Evolutionary conservation across 2,797 vertebrate species (phyloP).

Genomic region (Coreius guichenoti): DNA sequence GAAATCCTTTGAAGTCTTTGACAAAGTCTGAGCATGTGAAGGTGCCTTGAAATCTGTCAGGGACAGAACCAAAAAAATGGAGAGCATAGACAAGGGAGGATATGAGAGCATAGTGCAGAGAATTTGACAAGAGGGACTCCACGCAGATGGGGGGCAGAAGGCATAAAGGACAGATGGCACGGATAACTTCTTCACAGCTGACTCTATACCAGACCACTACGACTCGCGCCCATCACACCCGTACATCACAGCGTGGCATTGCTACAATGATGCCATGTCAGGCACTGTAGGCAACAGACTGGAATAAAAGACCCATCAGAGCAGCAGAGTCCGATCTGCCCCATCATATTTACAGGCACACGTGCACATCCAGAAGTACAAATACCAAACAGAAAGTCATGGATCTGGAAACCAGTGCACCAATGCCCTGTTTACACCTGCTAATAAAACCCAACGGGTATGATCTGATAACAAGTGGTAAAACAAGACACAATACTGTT

Average conservation of each 20-base stretch:
- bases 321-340: conserved; percentile 51
- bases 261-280: conserved; percentile 29
- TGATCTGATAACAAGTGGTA: not conserved
- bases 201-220: conserved; percentile 39
- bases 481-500: not conserved
- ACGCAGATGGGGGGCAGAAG: conserved; percentile 49
- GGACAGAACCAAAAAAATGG: not conserved
- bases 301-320: conserved; percentile 52
- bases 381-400: conserved; percentile 7
- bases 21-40: conserved; percentile 1
- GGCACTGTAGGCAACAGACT: conserved; percentile 49
- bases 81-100: not conserved
- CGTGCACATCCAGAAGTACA: not conserved
- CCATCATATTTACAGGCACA: conserved; percentile 17
- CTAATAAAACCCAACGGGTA: not conserved
- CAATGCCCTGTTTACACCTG: not conserved
- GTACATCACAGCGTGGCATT: conserved; percentile 41
- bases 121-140: conserved; percentile 9
- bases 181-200: conserved; percentile 53
- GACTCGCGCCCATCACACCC: conserved; percentile 32
- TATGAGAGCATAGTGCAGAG: not conserved
- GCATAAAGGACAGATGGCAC: conserved; percentile 52
- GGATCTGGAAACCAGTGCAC: conserved; percentile 7
- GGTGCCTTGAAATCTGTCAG: not conserved
- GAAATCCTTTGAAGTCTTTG: not conserved